phyloP scores from a whole-genome alignment of 2,888 invertebrate genomes.

The Drosophila flavopinicola region DNA sequence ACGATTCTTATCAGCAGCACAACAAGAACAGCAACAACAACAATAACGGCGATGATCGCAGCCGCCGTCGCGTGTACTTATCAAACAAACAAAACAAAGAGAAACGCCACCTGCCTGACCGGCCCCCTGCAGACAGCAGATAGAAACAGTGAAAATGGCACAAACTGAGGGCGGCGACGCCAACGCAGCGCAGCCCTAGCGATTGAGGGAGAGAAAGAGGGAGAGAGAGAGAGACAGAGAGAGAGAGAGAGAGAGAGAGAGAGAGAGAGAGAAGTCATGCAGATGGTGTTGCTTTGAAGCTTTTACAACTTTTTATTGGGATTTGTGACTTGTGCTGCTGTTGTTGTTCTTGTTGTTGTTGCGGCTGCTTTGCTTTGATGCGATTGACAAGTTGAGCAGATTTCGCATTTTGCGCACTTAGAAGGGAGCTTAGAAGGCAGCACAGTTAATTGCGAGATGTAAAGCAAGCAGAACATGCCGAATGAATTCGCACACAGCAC shows the following conservation, averaged over 20 bases:
- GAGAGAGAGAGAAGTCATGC: no score
- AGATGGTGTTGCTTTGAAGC: conserved; percentile 35
- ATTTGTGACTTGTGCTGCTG: conserved; percentile 12
- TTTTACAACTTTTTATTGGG: conserved; percentile 26
- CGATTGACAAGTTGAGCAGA: conserved; percentile 48
- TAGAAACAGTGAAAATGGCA: conserved; percentile 32
- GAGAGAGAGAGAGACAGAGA: background rate
- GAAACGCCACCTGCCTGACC: conserved; percentile 58
- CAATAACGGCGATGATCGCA: conserved; percentile 27
- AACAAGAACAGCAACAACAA: conserved; percentile 17
- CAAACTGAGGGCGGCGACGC: conserved; percentile 5
- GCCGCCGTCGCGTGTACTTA: no score
- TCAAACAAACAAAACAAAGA: conserved; percentile 29
- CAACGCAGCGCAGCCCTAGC: conserved; percentile 13
- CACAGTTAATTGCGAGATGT: conserved; percentile 29
- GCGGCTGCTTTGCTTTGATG: conserved; percentile 39
- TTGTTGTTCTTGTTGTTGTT: conserved; percentile 13
- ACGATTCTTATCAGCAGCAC: conserved; percentile 56
- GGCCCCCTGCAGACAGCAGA: conserved; percentile 50
- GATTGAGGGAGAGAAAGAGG: conserved; percentile 1
- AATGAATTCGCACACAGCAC: conserved; percentile 6
- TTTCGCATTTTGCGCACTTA: conserved; percentile 61
- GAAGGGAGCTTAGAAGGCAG: conserved; percentile 14
- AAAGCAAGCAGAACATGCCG: conserved; percentile 6
- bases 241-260: conserved; percentile 4